Evolutionary conservation across 2,113 vertebrate species (phyloP).

Genomic region (Tympanuchus pallidicinctus): DNA sequence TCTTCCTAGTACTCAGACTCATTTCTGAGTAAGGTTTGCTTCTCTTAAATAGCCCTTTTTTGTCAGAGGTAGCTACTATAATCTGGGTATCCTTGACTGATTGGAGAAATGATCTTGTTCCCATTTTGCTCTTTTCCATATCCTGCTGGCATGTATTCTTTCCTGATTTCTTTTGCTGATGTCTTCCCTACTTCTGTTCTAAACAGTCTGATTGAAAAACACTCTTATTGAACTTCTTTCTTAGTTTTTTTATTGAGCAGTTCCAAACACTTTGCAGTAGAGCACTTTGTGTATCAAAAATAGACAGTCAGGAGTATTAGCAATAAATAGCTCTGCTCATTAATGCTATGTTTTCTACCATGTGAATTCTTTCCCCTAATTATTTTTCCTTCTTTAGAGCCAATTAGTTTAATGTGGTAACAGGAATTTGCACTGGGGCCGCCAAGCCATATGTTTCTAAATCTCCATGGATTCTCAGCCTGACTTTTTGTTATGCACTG

Average conservation of each 20-base stretch:
- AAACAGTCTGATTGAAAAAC: not conserved
- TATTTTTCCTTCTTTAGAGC: slow-evolving; percentile 45
- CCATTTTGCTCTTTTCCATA: not conserved
- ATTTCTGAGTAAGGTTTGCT: not conserved
- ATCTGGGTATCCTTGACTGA: not conserved
- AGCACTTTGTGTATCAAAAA: not conserved
- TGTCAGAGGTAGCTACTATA: not conserved
- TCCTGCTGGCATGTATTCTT: not conserved
- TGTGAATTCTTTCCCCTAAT: slow-evolving; percentile 10
- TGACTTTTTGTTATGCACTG: not conserved
- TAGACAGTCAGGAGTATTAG: not conserved
- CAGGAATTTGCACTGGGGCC: slow-evolving; percentile 12
- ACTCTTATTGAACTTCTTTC: too few species aligned
- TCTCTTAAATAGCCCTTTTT: not conserved
- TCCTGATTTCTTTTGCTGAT: not conserved
- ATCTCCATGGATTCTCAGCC: not conserved
- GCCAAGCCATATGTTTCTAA: slow-evolving; percentile 34
- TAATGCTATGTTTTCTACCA: not conserved
- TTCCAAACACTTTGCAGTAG: not conserved
- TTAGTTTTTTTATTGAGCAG: not conserved
- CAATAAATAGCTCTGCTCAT: not conserved
- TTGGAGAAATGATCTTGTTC: not conserved
- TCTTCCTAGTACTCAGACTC: not conserved
- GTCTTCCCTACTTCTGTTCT: not conserved
- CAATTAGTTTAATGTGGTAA: slow-evolving; percentile 28